Base-by-base conservation (phyloP, 2,888 invertebrate genomes). In the Minunthozetes semirufus region DNA sequence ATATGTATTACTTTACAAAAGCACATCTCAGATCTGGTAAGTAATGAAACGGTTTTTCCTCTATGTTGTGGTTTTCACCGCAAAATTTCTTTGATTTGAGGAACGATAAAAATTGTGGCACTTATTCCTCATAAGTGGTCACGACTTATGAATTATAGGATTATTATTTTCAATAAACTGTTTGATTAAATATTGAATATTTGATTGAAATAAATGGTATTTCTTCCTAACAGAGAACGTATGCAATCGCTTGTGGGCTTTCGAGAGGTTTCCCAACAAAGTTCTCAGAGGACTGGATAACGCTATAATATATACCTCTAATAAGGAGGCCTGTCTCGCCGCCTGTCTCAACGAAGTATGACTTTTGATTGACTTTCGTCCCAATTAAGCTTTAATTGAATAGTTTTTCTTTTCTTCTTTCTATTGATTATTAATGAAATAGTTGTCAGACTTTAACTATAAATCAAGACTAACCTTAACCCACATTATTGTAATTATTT, bases 1-100 rank as follows among this genome's bases (percentile, higher is more conserved):
- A 93, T 83, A 91, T 93, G 86, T 94, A 94, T 84, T 94, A 94
- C 86, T 93, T 94, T 93, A 92, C 93, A 81, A 94, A 94, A 84
- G 85, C 94, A 80, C 90, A 91, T 85, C 88, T 94, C 80, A 86
- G 93, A 83, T 92, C 93, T 79, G 87, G 87, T 87, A 82, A 82
- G 81, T n/a, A 42, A 13, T 13, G 13, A 42, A 42, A 42, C 42
- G 42, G 11, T 13, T 38, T 13, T 38, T 29, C 17, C 75, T 1
- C n/a, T 6, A 61, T 27, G 2, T 61, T 25, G 4, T 33, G 27
- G 6, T 38, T 8, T 22, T 17, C 19, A 17, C 25, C 46, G n/a
- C 46, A 48, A 71, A 25, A 8, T 6, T 46, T 2, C 33, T 19
- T 71, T 29, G 19, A 42, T 48, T 19, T 71, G 17, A 42, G 15